These are phyloP conservation scores for Dendrocincla fuliginosa DNA, from an alignment of 2,797 vertebrate genomes.

Conservation along the genomic window DNA sequence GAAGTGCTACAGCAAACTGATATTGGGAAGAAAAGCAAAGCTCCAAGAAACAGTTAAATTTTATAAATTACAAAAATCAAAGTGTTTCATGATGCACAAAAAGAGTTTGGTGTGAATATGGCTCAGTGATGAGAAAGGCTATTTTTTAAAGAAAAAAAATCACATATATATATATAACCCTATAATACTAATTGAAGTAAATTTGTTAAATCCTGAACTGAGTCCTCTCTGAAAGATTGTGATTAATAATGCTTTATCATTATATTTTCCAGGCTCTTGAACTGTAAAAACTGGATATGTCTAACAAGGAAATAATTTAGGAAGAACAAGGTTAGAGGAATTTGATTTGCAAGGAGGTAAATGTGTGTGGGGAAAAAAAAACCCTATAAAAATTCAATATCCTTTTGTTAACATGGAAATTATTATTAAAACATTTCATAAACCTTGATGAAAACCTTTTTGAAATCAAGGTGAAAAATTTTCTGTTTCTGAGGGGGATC, in stretches of 20 bases:
- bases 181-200: not conserved
- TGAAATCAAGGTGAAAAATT: not conserved
- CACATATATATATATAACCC: fast-evolving
- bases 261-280: not conserved
- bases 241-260: not conserved
- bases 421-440: not conserved
- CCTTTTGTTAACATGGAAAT: not conserved
- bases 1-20: fast-evolving
- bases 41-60: not conserved
- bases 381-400: not conserved
- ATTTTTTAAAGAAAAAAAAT: not conserved
- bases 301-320: not conserved
- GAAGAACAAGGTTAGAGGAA: not conserved
- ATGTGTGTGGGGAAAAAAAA: fast-evolving
- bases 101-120: not conserved
- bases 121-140: not conserved
- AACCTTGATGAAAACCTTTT: not conserved
- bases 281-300: not conserved
- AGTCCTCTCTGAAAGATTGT: not conserved
- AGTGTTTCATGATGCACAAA: too few species aligned
- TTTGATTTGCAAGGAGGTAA: not conserved
- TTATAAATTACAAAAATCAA: not conserved
- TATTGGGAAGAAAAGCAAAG: not conserved
- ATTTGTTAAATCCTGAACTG: not conserved
- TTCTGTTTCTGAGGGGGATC: not conserved